Percentiles rank a stretch among this genome's conserved stretches.
Evolutionary conservation across 2,888 invertebrate genomes (phyloP).

Genomic region (Xestia ashworthii): DNA sequence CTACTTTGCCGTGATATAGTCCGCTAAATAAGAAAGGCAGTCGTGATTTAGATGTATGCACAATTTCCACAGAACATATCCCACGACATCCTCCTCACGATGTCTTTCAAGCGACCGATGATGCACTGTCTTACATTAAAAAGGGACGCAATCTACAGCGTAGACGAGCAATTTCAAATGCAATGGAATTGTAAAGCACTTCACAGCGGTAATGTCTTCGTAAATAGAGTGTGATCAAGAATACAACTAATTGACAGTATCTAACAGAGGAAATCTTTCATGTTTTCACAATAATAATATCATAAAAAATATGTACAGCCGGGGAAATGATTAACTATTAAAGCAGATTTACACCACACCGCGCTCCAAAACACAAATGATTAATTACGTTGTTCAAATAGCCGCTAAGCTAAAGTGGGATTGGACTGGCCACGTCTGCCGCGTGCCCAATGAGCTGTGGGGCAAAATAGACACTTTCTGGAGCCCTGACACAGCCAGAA

Average conservation of each 20-base stretch:
- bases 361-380: no score
- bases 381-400: no score
- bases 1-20: background rate
- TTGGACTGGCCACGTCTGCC: no score
- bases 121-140: background rate
- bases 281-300: background rate
- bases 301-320: background rate
- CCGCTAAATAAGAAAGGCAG: background rate
- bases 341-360: background rate
- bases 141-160: background rate
- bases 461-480: no score
- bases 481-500: no score
- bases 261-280: slow-evolving; percentile 13
- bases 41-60: background rate
- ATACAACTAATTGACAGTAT: slow-evolving; percentile 57
- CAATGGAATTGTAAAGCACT: no score
- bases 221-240: background rate
- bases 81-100: background rate
- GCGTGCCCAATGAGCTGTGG: no score
- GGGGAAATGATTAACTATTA: background rate
- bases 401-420: no score
- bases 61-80: background rate
- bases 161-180: background rate
- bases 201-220: background rate
- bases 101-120: background rate